Conservation (phyloP, 2,888 invertebrate genomes). For the Cheiracanthium punctorium region DNA sequence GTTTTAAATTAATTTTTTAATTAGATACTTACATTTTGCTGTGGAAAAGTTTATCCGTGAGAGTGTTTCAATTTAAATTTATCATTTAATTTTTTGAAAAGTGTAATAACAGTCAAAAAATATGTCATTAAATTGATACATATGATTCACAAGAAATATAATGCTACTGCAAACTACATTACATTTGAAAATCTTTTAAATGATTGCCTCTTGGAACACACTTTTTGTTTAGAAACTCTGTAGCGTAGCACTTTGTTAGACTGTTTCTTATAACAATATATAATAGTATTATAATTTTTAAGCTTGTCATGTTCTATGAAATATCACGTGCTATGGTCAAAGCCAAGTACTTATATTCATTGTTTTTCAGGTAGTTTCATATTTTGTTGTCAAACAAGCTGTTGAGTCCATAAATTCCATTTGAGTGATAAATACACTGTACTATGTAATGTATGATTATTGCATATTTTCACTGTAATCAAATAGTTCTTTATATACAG, state of each 20-base stretch:
- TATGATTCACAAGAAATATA: too few relatives aligned
- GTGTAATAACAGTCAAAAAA: too few relatives aligned
- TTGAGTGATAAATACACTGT: not conserved
- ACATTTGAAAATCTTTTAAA: too few relatives aligned
- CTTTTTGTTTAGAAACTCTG: not conserved
- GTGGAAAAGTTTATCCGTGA: too few relatives aligned
- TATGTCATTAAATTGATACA: too few relatives aligned
- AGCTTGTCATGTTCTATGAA: not conserved
- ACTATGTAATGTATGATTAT: not conserved
- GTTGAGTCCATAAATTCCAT: not conserved
- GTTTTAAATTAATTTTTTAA: too few relatives aligned
- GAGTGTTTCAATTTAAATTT: too few relatives aligned
- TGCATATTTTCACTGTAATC: slow-evolving; percentile 3
- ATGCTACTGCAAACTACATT: too few relatives aligned
- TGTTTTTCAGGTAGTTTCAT: not conserved
- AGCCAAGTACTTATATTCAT: not conserved
- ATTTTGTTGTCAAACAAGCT: not conserved
- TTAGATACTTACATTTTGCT: too few relatives aligned
- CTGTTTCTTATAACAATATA: too few relatives aligned
- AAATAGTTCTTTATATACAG: not conserved
- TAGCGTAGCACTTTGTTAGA: not conserved
- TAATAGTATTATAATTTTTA: slow-evolving; percentile 2
- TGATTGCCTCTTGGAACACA: not conserved
- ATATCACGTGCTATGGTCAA: not conserved
- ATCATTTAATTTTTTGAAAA: too few relatives aligned